Evolutionary conservation across 2,797 vertebrate genomes (phyloP).

Genomic region (Potorous gilbertii): DNA sequence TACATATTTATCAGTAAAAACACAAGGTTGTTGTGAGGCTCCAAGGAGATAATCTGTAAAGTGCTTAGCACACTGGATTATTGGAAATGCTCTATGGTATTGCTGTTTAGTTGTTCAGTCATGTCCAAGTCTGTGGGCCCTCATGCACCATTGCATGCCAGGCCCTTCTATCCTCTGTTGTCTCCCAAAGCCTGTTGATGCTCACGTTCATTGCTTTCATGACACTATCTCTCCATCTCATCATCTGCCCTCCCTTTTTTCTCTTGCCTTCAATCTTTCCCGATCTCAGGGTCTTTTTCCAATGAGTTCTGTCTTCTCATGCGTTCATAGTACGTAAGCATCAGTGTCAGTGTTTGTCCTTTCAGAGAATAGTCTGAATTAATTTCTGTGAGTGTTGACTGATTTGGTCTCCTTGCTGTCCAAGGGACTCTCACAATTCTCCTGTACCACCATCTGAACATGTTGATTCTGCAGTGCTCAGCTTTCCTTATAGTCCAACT

Average conservation of each 20-base stretch:
- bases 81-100: background rate
- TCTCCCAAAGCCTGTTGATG: background rate
- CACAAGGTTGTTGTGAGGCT: background rate
- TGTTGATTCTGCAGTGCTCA: background rate
- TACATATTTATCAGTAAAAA: conserved; percentile 21
- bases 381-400: background rate
- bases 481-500: background rate
- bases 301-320: background rate
- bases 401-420: background rate
- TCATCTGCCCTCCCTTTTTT: background rate
- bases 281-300: background rate
- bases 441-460: background rate
- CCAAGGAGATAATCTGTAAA: background rate
- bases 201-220: background rate
- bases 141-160: background rate
- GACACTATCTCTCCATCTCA: background rate
- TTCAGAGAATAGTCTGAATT: background rate
- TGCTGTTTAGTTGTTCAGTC: background rate
- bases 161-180: background rate
- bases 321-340: background rate
- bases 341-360: background rate
- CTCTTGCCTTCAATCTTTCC: background rate
- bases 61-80: background rate
- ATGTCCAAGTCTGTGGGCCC: background rate
- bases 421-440: background rate